A percentile compares a stretch with the other conserved stretches of the same genome.
These are phyloP conservation scores for Antheraea mylitta DNA, from an alignment of 1,140 invertebrate genomes.

Conservation along the genomic window DNA sequence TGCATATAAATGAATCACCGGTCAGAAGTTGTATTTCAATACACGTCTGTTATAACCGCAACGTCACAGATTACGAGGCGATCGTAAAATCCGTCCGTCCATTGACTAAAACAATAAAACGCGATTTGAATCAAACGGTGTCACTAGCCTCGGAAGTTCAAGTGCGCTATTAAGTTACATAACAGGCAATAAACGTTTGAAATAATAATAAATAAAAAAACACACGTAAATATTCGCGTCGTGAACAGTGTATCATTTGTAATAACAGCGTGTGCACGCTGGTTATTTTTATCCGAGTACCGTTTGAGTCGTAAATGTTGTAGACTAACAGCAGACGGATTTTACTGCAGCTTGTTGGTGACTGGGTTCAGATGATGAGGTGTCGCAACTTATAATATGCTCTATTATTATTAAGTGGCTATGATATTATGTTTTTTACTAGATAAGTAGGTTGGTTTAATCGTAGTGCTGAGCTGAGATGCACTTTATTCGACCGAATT, in stretches of 20 bases:
- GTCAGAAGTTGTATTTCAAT: constrained; percentile 35
- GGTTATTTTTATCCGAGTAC: constrained; percentile 69
- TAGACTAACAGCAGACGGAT: constrained; percentile 71
- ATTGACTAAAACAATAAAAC: constrained; percentile 74
- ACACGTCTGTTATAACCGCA: constrained; percentile 47
- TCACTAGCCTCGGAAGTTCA: constrained; percentile 74
- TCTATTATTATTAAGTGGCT: not conserved
- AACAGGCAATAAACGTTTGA: constrained; percentile 66
- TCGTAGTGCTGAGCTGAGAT: no score
- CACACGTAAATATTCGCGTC: constrained; percentile 57
- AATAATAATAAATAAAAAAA: constrained; percentile 45
- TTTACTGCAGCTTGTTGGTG: constrained; percentile 55
- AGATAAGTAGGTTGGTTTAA: no score
- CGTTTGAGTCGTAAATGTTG: constrained; percentile 64
- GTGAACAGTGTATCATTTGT: constrained; percentile 66
- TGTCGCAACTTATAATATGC: constrained; percentile 15
- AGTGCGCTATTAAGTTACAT: constrained; percentile 71
- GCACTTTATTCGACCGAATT: no score
- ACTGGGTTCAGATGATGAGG: constrained; percentile 55
- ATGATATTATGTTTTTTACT: no score
- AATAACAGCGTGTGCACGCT: constrained; percentile 62
- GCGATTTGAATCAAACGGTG: constrained; percentile 73
- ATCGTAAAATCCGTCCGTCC: constrained; percentile 71
- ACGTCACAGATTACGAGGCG: constrained; percentile 64
- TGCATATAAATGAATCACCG: constrained; percentile 53